Conservation (phyloP, 2,888 invertebrate genomes). For the Drosophila stalkeri region DNA sequence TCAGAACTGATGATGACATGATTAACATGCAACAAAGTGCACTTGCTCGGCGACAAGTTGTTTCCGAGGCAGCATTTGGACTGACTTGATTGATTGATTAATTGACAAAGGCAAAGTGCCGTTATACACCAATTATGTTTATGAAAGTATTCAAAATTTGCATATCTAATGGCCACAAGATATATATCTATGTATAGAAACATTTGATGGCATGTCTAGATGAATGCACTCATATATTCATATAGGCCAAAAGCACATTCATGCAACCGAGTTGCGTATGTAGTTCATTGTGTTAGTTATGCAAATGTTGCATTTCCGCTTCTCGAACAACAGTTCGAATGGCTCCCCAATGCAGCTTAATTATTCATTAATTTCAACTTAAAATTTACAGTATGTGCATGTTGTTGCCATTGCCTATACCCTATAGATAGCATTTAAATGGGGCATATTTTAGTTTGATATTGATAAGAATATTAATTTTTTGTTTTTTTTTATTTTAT, state of each 20-base stretch:
- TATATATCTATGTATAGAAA: neutral
- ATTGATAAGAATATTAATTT: neutral
- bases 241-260: constrained; percentile 12
- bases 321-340: constrained; percentile 31
- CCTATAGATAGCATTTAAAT: neutral
- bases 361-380: constrained; percentile 81
- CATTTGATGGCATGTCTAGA: constrained; percentile 3
- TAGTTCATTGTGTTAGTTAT: constrained; percentile 79
- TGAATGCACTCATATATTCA: constrained; percentile 10
- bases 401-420: constrained; percentile 36
- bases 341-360: constrained; percentile 63
- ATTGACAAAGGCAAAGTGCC: constrained; percentile 81
- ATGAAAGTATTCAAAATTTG: constrained; percentile 41
- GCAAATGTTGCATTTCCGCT: constrained; percentile 75
- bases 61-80: constrained; percentile 60
- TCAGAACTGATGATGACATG: constrained; percentile 43
- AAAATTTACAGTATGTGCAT: constrained; percentile 50
- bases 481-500: too few relatives aligned
- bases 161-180: constrained; percentile 54
- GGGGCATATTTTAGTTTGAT: neutral
- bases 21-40: constrained; percentile 69
- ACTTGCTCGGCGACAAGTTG: constrained; percentile 61
- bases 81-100: constrained; percentile 82
- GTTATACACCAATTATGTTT: constrained; percentile 62
- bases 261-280: constrained; percentile 36